Conservation (phyloP, 2,797 vertebrate species). For the Pantherophis alleghaniensis region DNA sequence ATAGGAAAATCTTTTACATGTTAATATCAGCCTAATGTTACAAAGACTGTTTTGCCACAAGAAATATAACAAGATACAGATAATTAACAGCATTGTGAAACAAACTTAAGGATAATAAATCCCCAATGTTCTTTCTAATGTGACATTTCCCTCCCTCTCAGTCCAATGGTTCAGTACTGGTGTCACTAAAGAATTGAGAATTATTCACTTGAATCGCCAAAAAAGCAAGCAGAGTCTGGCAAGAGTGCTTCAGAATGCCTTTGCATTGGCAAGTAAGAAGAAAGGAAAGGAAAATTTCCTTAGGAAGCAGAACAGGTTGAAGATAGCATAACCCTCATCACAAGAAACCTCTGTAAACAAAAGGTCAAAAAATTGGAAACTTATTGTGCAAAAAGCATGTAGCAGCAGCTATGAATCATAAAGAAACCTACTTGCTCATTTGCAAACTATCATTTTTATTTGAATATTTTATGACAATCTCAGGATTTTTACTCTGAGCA, state of each 20-base stretch:
- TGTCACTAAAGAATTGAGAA: constrained; percentile 62
- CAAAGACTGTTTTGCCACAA: constrained; percentile 22
- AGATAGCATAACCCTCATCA: constrained; percentile 50
- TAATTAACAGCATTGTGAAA: background rate
- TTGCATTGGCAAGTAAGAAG: constrained; percentile 32
- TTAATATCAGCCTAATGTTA: background rate
- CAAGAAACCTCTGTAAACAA: constrained; percentile 44
- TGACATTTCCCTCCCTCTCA: constrained; percentile 32
- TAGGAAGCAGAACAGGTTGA: constrained; percentile 55
- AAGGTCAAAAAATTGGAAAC: constrained; percentile 48
- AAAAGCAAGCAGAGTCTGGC: constrained; percentile 45
- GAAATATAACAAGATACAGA: background rate
- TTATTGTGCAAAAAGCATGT: constrained; percentile 26
- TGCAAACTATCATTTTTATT: background rate
- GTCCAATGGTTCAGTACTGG: constrained; percentile 47
- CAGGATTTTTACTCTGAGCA: constrained; percentile 18
- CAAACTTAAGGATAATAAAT: background rate
- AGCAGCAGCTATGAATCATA: constrained; percentile 43
- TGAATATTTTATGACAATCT: constrained; percentile 31
- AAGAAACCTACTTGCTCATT: constrained; percentile 30
- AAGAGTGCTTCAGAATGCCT: constrained; percentile 39
- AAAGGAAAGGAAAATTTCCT: background rate
- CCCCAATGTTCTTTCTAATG: constrained; percentile 13
- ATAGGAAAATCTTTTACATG: background rate
- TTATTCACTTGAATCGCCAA: constrained; percentile 63